Evolutionary conservation across 2,888 invertebrate genomes (phyloP), one percentile per base, ranked within the genome.

Genomic region (Selenia dentaria): DNA sequence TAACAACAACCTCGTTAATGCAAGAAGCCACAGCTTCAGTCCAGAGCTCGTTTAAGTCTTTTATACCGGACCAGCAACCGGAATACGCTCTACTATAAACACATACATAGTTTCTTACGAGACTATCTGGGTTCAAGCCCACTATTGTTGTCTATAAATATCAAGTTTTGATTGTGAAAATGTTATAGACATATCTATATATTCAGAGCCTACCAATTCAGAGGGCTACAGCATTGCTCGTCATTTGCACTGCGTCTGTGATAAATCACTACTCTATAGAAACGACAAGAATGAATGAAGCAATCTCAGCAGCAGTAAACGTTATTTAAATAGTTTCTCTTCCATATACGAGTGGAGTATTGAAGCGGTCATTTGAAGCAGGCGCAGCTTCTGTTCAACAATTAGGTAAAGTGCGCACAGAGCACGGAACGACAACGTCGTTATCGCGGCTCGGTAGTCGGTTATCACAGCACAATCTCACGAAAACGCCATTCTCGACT

Each of bases 381-480:
- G 67, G 61, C 66, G 46, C 72, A 74, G 85, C 89, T 90, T 81
- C 89, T 83, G 89, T 88, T 83, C 74, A 57, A 79, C 83, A 84
- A 88, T 87, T 86, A 86, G 79, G 75, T 70, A 76, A 66, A 67
- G 61, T 64, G 61, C 58, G 67, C 60, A 65, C 67, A 49, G 58
- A 66, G 62, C 74, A 74, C 66, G 68, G 56, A 67, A 64, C 67
- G 54, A 64, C 65, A 59, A 61, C 58, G 67, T 61, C 69, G 75
- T 81, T 87, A 87, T 87, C 88, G 57, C 58, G 44, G 45, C 67
- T 70, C 82, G 62, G 83, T 81, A 83, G 84, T 82, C 69, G 51
- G 66, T 72, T 76, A 88, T 90, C 89, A 63, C 63, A 36, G 61
- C 71, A 75, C 79, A 79, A 90, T 90, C 89, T 90, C 88, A 90